Conservation (phyloP, 2,888 invertebrate genomes). For the Synanthedon myopaeformis region DNA sequence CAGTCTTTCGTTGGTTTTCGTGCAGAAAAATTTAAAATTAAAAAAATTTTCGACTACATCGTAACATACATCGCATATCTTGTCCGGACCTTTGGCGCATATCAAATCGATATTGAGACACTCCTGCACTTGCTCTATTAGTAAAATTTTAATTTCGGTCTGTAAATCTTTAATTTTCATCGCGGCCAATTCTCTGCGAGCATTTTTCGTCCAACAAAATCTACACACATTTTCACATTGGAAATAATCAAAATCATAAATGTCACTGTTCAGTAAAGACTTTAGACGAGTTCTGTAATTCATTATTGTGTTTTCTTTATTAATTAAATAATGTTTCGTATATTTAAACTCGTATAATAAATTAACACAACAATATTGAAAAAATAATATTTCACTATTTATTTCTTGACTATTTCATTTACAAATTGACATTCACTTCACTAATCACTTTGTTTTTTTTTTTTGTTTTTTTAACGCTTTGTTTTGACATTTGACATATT, state of each 20-base stretch:
- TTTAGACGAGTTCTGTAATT: no score
- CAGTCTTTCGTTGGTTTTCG: slow-evolving; percentile 28
- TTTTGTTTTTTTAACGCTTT: no score
- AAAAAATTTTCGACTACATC: slow-evolving; percentile 33
- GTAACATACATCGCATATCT: slow-evolving; percentile 35
- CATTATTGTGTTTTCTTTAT: no score
- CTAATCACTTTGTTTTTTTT: no score
- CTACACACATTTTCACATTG: slow-evolving; percentile 40
- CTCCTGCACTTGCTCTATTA: slow-evolving; percentile 33
- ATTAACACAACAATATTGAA: no score
- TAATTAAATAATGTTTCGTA: no score
- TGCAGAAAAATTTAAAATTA: slow-evolving; percentile 42
- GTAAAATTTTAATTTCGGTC: slow-evolving; percentile 10
- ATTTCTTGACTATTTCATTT: no score
- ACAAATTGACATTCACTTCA: no score
- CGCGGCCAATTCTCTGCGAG: slow-evolving; percentile 19
- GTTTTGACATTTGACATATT: no score
- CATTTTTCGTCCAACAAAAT: slow-evolving; percentile 42
- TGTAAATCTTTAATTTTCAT: slow-evolving; percentile 11
- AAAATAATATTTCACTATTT: no score
- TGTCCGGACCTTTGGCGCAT: slow-evolving; percentile 22
- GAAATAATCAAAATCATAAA: slow-evolving; percentile 43
- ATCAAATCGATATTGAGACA: slow-evolving; percentile 36
- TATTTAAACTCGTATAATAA: no score
- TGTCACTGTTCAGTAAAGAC: slow-evolving; percentile 15